Evolutionary conservation across 2,888 invertebrate species (phyloP), one percentile per base, ranked within the genome.

Genomic region (Leptogaster cylindrica): DNA sequence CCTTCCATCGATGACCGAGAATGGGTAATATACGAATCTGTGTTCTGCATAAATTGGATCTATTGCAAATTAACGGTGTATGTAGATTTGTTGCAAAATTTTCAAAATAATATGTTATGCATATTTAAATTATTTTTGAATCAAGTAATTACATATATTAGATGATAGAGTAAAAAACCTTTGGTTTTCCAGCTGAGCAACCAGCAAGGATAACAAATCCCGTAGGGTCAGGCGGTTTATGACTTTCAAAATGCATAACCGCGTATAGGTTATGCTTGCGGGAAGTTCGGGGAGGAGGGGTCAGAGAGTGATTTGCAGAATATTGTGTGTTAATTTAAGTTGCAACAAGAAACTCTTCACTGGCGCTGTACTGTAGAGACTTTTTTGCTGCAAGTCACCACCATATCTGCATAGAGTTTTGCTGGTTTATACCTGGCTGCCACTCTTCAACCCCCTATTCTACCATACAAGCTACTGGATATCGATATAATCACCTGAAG

Each of bases 261-360:
- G 25, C 23, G 23, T 18, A 39, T 18, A 25, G 18, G 36, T 23
- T 16, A 36, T 23, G 14, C 23, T 55, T 55, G 39, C 39, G 20
- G 10, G 2, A 39, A 14, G 7, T n/a, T 8, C 18, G 52, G 36
- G 12, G 36, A 12, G 36, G n/a, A 36, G 18, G 23, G 39, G 55
- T 12, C 23, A 25, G 12, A 12, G n/a, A 6, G 36, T 12, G 55
- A 36, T 36, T 18, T 55, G 6, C 36, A 33, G 36, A 33, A 20
- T 36, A n/a, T 55, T 55, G 55, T 55, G 39, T 55, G 55, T 36
- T 55, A 55, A 55, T 55, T 55, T 55, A 55, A 36, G 23, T 23
- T 25, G 23, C 8, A 36, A 20, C 55, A 55, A n/a, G n/a, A n/a
- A n/a, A n/a, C n/a, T n/a, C n/a, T n/a, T n/a, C n/a, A n/a, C n/a